Conservation (phyloP, 2,888 invertebrate species). For the Malacosoma neustria region DNA sequence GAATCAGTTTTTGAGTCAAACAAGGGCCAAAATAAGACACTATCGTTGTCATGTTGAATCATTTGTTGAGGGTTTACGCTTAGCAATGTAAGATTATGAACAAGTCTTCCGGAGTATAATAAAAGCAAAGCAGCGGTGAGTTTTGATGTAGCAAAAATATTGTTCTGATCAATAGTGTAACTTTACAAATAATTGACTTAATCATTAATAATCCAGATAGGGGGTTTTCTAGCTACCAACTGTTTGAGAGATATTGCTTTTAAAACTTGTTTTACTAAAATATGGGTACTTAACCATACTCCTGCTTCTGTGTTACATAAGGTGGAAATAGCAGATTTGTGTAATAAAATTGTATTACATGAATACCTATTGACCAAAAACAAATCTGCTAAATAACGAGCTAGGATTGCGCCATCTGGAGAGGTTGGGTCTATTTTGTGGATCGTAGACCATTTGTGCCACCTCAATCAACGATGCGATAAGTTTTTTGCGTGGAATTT, state of each 20-base stretch:
- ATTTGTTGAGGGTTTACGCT: constrained; percentile 1
- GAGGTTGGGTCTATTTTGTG: constrained; percentile 4
- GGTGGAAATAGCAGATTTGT: constrained; percentile 3
- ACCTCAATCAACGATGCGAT: constrained; percentile 11
- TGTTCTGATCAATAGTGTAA: constrained; percentile 7
- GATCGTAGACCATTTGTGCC: constrained; percentile 10
- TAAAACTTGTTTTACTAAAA: constrained; percentile 5
- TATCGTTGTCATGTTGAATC: not conserved
- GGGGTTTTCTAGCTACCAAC: not conserved
- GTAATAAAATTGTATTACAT: constrained; percentile 2
- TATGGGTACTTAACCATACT: no score
- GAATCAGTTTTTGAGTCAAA: constrained; percentile 13
- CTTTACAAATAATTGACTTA: constrained; percentile 2
- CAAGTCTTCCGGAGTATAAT: constrained; percentile 7
- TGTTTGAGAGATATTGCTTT: constrained; percentile 3
- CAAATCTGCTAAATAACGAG: constrained; percentile 8
- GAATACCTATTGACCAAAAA: constrained; percentile 6
- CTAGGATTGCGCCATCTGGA: constrained; percentile 5
- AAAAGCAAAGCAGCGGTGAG: constrained; percentile 5
- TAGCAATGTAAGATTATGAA: constrained; percentile 8
- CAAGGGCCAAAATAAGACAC: constrained; percentile 6
- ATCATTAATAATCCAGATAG: constrained; percentile 1
- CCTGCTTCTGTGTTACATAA: not conserved
- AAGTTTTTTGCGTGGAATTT: constrained; percentile 10
- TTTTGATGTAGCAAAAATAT: constrained; percentile 4